Percentiles rank a stretch among this genome's conserved stretches.
Conservation (phyloP, 1,140 invertebrate species). For the Magallana gigas region DNA sequence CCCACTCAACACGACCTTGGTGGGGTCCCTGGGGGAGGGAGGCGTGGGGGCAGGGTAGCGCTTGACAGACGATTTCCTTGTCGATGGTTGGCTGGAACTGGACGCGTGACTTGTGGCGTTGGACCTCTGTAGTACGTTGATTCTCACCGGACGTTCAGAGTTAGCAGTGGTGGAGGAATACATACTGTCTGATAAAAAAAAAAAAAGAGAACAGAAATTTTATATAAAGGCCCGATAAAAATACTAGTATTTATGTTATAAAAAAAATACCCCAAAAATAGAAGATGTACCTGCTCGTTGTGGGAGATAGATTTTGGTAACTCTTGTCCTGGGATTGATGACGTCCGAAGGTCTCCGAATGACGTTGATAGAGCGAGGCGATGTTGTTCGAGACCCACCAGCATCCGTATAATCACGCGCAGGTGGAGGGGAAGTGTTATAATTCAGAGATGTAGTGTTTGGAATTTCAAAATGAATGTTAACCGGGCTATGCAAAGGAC, state of each 20-base stretch:
- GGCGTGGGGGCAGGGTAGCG: neutral
- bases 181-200: neutral
- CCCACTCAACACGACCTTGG: slow-evolving; percentile 85
- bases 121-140: neutral
- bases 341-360: slow-evolving; percentile 16
- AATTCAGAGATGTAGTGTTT: neutral
- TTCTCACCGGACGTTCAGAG: neutral
- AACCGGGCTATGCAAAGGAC: slow-evolving; percentile 4
- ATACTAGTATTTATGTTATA: no score
- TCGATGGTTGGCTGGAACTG: slow-evolving; percentile 45
- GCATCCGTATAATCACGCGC: neutral
- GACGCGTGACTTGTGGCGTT: slow-evolving; percentile 36
- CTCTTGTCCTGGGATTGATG: neutral
- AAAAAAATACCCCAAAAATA: neutral
- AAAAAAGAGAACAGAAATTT: neutral
- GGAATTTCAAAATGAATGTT: slow-evolving; percentile 8
- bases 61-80: neutral
- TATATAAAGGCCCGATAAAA: neutral
- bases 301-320: slow-evolving; percentile 4
- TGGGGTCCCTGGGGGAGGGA: slow-evolving; percentile 48
- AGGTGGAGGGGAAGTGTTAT: neutral
- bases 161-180: slow-evolving; percentile 16
- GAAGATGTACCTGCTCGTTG: slow-evolving; percentile 8
- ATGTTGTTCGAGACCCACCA: neutral
- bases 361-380: neutral